Conservation (phyloP, 2,888 invertebrate genomes). For the Amblyjoppa proteus region DNA sequence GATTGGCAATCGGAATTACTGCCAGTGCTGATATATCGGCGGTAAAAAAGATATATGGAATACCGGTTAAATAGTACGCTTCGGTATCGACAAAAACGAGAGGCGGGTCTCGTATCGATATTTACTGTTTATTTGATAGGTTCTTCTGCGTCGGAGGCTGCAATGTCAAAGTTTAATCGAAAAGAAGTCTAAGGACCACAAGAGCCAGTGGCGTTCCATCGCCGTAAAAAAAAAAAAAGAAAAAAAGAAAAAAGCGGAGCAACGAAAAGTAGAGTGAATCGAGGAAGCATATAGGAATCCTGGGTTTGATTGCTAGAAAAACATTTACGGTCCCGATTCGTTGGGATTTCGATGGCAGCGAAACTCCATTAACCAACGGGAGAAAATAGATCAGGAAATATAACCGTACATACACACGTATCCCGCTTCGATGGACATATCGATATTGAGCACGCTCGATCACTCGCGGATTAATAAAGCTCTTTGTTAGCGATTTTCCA, state of each 20-base stretch:
- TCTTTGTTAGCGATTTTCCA: slow-evolving; percentile 16
- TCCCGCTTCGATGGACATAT: slow-evolving; percentile 11
- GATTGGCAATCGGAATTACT: background rate
- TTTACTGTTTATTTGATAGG: background rate
- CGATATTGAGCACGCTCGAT: slow-evolving; percentile 18
- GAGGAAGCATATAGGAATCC: slow-evolving; percentile 21
- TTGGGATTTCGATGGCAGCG: slow-evolving; percentile 49
- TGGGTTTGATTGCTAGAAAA: slow-evolving; percentile 73
- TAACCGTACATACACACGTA: slow-evolving; percentile 14
- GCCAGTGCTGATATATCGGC: background rate
- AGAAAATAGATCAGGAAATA: slow-evolving; percentile 74
- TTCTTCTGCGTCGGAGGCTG: background rate
- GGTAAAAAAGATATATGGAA: background rate
- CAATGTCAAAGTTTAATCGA: slow-evolving; percentile 75
- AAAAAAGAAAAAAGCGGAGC: slow-evolving; percentile 1
- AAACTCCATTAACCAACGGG: slow-evolving; percentile 77
- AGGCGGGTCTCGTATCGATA: background rate
- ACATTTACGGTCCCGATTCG: slow-evolving; percentile 68
- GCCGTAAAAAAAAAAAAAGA: background rate
- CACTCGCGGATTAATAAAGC: slow-evolving; percentile 20
- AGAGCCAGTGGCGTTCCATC: slow-evolving; percentile 25
- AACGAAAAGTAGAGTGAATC: background rate
- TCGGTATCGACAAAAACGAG: background rate
- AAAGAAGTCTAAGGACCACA: slow-evolving; percentile 74
- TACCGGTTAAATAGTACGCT: background rate